phyloP scores from a whole-genome alignment of 30 jellyfish, hydroid and myxozoan genomes.

The Nemopilema nomurai region DNA sequence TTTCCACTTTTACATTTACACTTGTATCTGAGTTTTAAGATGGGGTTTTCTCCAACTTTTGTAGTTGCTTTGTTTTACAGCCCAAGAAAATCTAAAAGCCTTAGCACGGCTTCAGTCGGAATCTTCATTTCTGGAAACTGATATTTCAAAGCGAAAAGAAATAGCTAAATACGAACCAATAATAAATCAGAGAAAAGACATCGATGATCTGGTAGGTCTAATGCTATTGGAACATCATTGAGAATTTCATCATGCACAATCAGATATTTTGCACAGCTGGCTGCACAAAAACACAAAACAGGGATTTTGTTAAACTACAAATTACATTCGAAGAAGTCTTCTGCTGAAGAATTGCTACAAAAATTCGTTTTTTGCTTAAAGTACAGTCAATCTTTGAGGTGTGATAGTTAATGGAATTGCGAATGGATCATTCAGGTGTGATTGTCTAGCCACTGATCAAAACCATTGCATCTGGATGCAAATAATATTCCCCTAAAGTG shows the following conservation, averaged over 20 bases:
- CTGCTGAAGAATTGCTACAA: too few species aligned
- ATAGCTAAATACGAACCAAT: slow-evolving; percentile 16
- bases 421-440: too few species aligned
- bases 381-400: too few species aligned
- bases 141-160: slow-evolving; percentile 57
- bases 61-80: neutral
- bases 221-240: neutral
- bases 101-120: slow-evolving; percentile 33
- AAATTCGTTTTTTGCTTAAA: too few species aligned
- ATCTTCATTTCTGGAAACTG: slow-evolving; percentile 17
- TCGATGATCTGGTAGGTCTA: slow-evolving; percentile 18
- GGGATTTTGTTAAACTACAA: too few species aligned
- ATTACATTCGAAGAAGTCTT: too few species aligned
- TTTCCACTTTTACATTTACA: neutral
- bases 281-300: too few species aligned
- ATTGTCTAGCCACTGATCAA: neutral
- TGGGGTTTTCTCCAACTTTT: neutral
- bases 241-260: neutral
- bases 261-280: neutral
- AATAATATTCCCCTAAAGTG: neutral
- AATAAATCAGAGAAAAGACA: slow-evolving; percentile 28
- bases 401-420: too few species aligned
- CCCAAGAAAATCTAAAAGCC: slow-evolving; percentile 20
- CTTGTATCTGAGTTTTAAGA: neutral
- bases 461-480: neutral